phyloP scores from a whole-genome alignment of 2,888 invertebrate genomes.

The Agrilus mali region DNA sequence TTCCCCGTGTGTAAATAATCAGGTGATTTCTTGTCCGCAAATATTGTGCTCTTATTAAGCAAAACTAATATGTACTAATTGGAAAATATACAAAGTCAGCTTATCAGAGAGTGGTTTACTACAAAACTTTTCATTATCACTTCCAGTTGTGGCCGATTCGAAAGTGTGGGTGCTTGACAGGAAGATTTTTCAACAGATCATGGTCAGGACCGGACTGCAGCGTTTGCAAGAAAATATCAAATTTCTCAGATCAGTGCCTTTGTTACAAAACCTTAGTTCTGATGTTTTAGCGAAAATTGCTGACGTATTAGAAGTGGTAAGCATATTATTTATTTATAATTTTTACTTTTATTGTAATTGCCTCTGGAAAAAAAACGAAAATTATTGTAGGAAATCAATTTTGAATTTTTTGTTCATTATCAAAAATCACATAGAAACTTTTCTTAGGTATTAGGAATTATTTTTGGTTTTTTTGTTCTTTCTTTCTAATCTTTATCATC shows the following conservation, averaged over 20 bases:
- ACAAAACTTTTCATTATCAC: not conserved
- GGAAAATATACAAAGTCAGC: too few relatives aligned
- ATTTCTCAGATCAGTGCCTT: constrained; percentile 51
- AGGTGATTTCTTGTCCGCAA: too few relatives aligned
- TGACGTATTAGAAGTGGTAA: constrained; percentile 57
- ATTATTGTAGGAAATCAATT: not conserved
- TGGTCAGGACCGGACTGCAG: constrained; percentile 57
- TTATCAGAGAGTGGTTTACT: too few relatives aligned
- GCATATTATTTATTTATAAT: constrained; percentile 18
- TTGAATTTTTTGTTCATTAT: too few relatives aligned
- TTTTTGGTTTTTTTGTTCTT: too few relatives aligned
- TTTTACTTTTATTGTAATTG: not conserved
- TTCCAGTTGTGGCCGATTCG: constrained; percentile 46
- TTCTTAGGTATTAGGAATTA: too few relatives aligned
- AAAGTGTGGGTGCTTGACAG: constrained; percentile 58
- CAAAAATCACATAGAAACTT: too few relatives aligned
- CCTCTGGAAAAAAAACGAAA: not conserved
- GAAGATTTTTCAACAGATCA: constrained; percentile 54
- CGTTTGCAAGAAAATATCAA: constrained; percentile 52
- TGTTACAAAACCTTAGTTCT: constrained; percentile 42
- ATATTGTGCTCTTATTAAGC: too few relatives aligned
- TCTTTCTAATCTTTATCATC: not conserved
- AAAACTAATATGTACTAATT: too few relatives aligned
- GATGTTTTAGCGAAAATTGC: constrained; percentile 54
- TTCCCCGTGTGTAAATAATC: too few relatives aligned